Conservation (phyloP, 2,888 invertebrate genomes). For the Hydriomena furcata region DNA sequence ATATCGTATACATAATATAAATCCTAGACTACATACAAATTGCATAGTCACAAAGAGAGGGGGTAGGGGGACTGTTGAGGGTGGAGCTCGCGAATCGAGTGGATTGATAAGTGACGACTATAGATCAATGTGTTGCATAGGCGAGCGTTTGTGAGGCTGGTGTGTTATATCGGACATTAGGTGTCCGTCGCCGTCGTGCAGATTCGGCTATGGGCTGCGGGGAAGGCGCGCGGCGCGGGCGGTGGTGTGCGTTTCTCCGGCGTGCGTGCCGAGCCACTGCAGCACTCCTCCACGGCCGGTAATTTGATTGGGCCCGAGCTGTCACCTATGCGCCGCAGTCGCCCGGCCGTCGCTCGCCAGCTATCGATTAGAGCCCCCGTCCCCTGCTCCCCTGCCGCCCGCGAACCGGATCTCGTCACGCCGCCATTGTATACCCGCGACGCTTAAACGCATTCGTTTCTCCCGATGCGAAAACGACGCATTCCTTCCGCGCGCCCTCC, state of each 20-base stretch:
- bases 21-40: slow-evolving; percentile 52
- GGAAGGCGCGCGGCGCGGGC: slow-evolving; percentile 46
- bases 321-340: slow-evolving; percentile 83
- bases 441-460: slow-evolving; percentile 84
- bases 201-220: slow-evolving; percentile 52
- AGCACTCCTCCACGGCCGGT: slow-evolving; percentile 75
- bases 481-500: slow-evolving; percentile 81
- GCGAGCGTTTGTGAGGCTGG: slow-evolving; percentile 41
- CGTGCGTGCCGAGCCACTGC: slow-evolving; percentile 73
- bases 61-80: slow-evolving; percentile 43
- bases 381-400: slow-evolving; percentile 73
- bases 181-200: slow-evolving; percentile 38
- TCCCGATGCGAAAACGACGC: slow-evolving; percentile 84
- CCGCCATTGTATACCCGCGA: slow-evolving; percentile 84
- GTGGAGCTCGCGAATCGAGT: slow-evolving; percentile 52
- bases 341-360: slow-evolving; percentile 82
- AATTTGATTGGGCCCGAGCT: slow-evolving; percentile 82
- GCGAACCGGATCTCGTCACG: slow-evolving; percentile 84
- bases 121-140: slow-evolving; percentile 64
- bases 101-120: slow-evolving; percentile 62
- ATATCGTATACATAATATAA: slow-evolving; percentile 22
- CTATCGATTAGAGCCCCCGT: slow-evolving; percentile 81
- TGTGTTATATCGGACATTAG: slow-evolving; percentile 55
- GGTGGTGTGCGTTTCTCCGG: slow-evolving; percentile 58
- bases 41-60: slow-evolving; percentile 46